phyloP scores from a whole-genome alignment of 2,113 vertebrate genomes.

The Ictalurus furcatus region DNA sequence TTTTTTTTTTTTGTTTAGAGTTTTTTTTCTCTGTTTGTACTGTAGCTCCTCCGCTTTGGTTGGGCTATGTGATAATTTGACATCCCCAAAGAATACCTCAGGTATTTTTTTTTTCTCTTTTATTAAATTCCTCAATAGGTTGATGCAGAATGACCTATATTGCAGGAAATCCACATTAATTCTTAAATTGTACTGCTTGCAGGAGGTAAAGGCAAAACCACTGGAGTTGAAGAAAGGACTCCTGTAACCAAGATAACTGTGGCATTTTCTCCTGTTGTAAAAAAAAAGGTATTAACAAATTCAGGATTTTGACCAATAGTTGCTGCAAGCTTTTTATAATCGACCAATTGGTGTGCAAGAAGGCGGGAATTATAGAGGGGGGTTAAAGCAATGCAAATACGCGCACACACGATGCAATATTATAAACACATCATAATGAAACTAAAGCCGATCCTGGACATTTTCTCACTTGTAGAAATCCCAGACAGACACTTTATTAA shows the following conservation, averaged over 20 bases:
- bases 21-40: background rate
- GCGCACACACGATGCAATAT: no score
- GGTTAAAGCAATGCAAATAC: no score
- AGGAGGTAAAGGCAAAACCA: conserved; percentile 1
- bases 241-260: background rate
- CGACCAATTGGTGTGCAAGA: no score
- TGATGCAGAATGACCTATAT: background rate
- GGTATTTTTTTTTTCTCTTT: conserved; percentile 12
- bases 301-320: no score
- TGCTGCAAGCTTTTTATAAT: no score
- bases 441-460: no score
- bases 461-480: no score
- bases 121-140: background rate
- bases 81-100: conserved; percentile 16
- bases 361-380: no score
- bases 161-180: background rate
- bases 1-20: background rate
- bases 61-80: background rate
- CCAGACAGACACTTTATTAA: no score
- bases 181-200: background rate
- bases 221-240: conserved; percentile 15
- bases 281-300: conserved; percentile 34
- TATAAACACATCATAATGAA: no score
- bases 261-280: conserved; percentile 11
- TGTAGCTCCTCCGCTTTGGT: conserved; percentile 22